phyloP scores from a whole-genome alignment of 2,797 vertebrate genomes.

The Enteromius trimaculatus region DNA sequence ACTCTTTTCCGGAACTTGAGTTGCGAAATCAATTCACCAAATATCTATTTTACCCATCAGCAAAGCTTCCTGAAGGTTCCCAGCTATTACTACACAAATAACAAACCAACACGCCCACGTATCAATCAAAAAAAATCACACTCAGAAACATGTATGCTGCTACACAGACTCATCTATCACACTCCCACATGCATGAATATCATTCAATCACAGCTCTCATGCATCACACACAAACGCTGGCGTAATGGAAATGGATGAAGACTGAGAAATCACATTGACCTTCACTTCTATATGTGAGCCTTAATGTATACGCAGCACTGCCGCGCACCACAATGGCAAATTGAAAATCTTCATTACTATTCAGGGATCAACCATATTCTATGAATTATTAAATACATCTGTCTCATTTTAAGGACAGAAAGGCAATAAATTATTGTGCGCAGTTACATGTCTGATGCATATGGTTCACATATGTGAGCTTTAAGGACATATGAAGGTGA shows the following conservation, averaged over 20 bases:
- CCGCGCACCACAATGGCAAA: neutral
- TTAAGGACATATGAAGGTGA: slow-evolving; percentile 46
- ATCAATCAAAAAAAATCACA: slow-evolving; percentile 12
- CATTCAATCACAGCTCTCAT: slow-evolving; percentile 16
- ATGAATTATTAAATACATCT: slow-evolving; percentile 38
- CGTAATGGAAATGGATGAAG: slow-evolving; percentile 33
- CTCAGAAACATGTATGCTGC: neutral
- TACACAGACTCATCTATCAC: slow-evolving; percentile 35
- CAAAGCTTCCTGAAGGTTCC: slow-evolving; percentile 9
- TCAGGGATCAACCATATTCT: slow-evolving; percentile 9
- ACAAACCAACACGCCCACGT: slow-evolving; percentile 1
- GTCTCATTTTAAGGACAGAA: neutral
- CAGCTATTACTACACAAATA: slow-evolving; percentile 1
- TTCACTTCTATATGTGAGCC: slow-evolving; percentile 22
- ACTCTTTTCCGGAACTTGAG: neutral
- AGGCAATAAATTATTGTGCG: slow-evolving; percentile 11
- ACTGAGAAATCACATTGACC: slow-evolving; percentile 28
- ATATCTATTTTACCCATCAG: neutral
- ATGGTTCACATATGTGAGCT: slow-evolving; percentile 16
- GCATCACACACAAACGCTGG: slow-evolving; percentile 8
- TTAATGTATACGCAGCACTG: slow-evolving; percentile 28
- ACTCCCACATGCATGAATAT: slow-evolving; percentile 23
- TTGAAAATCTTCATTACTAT: slow-evolving; percentile 27
- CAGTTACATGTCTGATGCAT: neutral
- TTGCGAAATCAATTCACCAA: neutral